A percentile compares a stretch with the other conserved stretches of the same genome.
Evolutionary conservation across 2,797 vertebrate species (phyloP).

Genomic region (Acanthurus tractus): DNA sequence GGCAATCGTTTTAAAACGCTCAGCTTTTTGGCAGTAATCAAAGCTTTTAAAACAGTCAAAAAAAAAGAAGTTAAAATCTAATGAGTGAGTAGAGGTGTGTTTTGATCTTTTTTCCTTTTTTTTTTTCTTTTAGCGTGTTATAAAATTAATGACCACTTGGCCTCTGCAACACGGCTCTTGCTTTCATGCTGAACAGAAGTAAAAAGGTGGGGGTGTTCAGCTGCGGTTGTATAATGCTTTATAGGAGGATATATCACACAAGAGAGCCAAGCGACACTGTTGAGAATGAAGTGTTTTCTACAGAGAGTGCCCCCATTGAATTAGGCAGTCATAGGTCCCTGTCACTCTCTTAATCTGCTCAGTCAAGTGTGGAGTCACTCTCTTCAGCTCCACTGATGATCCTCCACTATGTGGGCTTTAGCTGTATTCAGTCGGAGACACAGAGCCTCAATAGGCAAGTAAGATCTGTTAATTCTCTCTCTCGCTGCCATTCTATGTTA

Average conservation of each 20-base stretch:
- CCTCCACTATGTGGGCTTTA: constrained; percentile 69
- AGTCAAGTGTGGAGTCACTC: constrained; percentile 80
- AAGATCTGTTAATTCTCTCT: constrained; percentile 76
- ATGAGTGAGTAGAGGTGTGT: constrained; percentile 69
- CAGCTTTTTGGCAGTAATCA: constrained; percentile 73
- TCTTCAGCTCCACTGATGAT: constrained; percentile 80
- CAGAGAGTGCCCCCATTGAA: constrained; percentile 78
- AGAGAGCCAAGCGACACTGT: constrained; percentile 73
- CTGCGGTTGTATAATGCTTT: constrained; percentile 55
- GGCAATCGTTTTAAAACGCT: constrained; percentile 67
- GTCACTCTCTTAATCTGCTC: constrained; percentile 83
- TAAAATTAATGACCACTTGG: constrained; percentile 57
- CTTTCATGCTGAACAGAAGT: constrained; percentile 57
- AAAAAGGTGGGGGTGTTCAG: constrained; percentile 50
- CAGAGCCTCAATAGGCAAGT: constrained; percentile 66
- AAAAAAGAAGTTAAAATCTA: constrained; percentile 64
- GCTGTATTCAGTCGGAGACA: constrained; percentile 75
- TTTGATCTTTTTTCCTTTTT: constrained; percentile 63
- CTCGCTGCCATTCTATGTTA: constrained; percentile 69
- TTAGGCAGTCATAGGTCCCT: constrained; percentile 82
- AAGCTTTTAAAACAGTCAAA: constrained; percentile 70
- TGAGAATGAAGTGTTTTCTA: constrained; percentile 76
- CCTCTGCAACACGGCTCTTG: constrained; percentile 29
- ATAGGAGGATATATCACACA: constrained; percentile 60
- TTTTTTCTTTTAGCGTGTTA: constrained; percentile 14